phyloP scores from a whole-genome alignment of 2,113 vertebrate genomes.

The Embiotoca jacksoni region DNA sequence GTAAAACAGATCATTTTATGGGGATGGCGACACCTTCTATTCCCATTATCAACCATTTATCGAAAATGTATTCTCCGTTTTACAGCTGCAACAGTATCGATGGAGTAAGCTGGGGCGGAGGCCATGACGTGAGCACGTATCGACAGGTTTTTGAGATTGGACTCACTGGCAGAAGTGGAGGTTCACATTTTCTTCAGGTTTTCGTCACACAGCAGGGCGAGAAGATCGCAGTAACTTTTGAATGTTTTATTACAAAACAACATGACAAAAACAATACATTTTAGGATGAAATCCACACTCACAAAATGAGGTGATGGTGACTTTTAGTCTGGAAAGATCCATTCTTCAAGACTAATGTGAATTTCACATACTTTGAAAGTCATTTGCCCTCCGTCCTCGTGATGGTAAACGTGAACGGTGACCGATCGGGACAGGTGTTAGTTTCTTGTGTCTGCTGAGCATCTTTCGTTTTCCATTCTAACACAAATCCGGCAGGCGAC shows the following conservation, averaged over 20 bases:
- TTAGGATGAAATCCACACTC: constrained; percentile 33
- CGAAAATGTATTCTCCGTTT: too few relatives aligned
- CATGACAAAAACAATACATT: constrained; percentile 63
- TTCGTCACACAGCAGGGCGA: neutral
- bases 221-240: constrained; percentile 15
- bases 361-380: constrained; percentile 6
- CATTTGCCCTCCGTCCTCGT: neutral
- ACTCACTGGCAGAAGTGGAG: too few relatives aligned
- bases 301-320: constrained; percentile 57
- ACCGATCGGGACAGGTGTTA: neutral
- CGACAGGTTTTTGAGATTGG: too few relatives aligned
- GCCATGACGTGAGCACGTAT: too few relatives aligned
- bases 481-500: neutral
- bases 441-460: neutral
- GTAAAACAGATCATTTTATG: too few relatives aligned
- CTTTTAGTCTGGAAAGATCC: constrained; percentile 45
- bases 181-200: too few relatives aligned
- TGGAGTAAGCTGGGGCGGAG: too few relatives aligned
- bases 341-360: constrained; percentile 10
- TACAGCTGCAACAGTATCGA: too few relatives aligned
- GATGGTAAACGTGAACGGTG: constrained; percentile 9
- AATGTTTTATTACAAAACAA: constrained; percentile 73
- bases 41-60: too few relatives aligned
- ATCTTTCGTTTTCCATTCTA: neutral
- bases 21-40: too few relatives aligned